Base-by-base conservation (phyloP, 2,797 vertebrate genomes). In the Enteromius mattozi region DNA sequence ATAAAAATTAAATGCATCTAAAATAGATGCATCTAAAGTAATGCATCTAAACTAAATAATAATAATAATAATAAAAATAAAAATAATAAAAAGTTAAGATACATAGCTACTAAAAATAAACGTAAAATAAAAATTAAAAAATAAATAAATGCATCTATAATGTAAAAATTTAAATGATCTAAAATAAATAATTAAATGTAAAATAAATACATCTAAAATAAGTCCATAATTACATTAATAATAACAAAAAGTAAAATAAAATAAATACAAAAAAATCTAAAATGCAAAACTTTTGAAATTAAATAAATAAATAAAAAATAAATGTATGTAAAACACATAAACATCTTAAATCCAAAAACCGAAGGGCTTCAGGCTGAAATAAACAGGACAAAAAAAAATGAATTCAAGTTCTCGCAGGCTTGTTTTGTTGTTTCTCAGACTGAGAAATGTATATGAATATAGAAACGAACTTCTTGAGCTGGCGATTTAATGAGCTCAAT, bases 401-500 rank as follows among this genome's bases (percentile, higher is more conserved):
- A 4, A 21, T 51, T 33, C 9, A 75, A 13, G 17, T 21, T 3
- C 13, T 6, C 0, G 4, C 71, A 30, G 47, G 33, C 12, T 7
- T 56, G 33, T 59, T 37, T 24, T 7, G 30, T 6, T 35, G 71
- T 51, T 45, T 70, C 21, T 45, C 68, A 70, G 37, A 70, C 21
- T 16, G 16, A 49, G 19, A 56, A 56, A n/a, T 16, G 14, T 19
- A 42, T 19, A 61, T 78, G 54, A 78, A 78, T 30, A 42, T 45
- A 61, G 8, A 1, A 12, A 40, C 13, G 9, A n/a, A 59, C 21
- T 27, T 30, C 42, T 19, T 19, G 70, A 40, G 68, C 21, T n/a
- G 35, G 10, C 6, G 19, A 72, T 72, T 49, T 78, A 78, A 78
- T 42, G 75, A 78, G 75, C 54, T 78, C 54, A 12, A 77, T 61